Conservation (phyloP, 2,888 invertebrate species). For the Heliconius ethilla region DNA sequence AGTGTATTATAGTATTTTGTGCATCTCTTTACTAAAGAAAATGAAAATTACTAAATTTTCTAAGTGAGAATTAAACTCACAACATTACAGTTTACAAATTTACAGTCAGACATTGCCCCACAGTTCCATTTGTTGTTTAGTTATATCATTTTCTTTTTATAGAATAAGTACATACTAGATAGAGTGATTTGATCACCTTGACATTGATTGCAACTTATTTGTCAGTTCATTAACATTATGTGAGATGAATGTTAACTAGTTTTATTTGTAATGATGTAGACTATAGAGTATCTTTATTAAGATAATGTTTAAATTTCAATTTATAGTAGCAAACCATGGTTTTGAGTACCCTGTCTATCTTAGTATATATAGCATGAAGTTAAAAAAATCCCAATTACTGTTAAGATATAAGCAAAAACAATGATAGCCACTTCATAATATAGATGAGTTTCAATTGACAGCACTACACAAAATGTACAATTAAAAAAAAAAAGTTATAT, state of each 20-base stretch:
- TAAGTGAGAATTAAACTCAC: too few species aligned
- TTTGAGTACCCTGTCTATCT: too few species aligned
- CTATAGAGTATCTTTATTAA: neutral
- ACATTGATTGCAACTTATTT: neutral
- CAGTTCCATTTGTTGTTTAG: neutral
- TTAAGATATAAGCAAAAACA: neutral
- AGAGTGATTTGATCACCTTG: neutral
- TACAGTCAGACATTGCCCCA: too few species aligned
- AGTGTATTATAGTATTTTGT: too few species aligned
- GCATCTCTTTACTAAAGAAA: too few species aligned
- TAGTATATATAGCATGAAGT: too few species aligned
- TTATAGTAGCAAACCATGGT: too few species aligned
- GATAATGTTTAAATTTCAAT: neutral
- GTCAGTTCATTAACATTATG: neutral
- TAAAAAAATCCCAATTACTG: neutral
- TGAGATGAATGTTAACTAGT: slow-evolving; percentile 6
- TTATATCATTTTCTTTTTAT: neutral
- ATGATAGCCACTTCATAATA: neutral
- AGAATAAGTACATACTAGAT: neutral
- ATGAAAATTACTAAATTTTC: too few species aligned
- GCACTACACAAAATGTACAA: neutral
- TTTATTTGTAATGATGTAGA: neutral
- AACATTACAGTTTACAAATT: too few species aligned
- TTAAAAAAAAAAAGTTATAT: neutral
- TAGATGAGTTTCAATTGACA: neutral